Evolutionary conservation across 2,797 vertebrate species (phyloP), one percentile per base, ranked within the genome.

Genomic region (Myoxocephalus aenaeus): DNA sequence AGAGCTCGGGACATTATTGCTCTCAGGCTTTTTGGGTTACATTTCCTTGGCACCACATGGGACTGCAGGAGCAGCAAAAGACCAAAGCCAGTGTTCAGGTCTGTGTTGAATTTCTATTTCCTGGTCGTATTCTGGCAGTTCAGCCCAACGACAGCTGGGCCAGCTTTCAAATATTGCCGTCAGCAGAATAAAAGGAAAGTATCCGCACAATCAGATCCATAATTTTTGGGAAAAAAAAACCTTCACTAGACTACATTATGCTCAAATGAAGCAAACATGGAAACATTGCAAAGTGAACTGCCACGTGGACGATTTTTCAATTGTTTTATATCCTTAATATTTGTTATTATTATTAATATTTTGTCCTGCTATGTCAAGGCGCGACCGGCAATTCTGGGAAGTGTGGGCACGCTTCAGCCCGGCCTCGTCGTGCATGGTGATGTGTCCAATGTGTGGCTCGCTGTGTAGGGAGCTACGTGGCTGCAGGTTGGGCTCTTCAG

Each of bases 141-240:
- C 81, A 91, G 81, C 81, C 73, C 73, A 84, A 82, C 68, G 75
- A 63, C 82, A 88, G 74, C 86, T 90, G 87, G 75, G 61, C 42
- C 70, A 36, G 15, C 29, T 75, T 75, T 57, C 36, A 73, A 70
- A 70, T 57, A 32, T 58, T 44, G 4, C 61, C 68, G 70, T 91
- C 89, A 90, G 88, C 84, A 77, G 44, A 81, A 83, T 81, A 3
- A 12, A 65, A 61, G n/a, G 59, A 79, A 66, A 27, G 53, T 48
- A 22, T 73, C 64, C 66, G 65, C 73, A 84, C 48, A 36, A 65
- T 74, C 44, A 48, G 70, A 75, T 32, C 22, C 32, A 54, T 3
- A 8, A 17, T 25, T 56, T 32, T 32, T 32, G 32, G 32, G 32
- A 5, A 32, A 15, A 20, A 61, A 63, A 63, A 63, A 12, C 5